Evolutionary conservation across 2,113 vertebrate species (phyloP).

Genomic region (Pseudolaguvia tuberculata): DNA sequence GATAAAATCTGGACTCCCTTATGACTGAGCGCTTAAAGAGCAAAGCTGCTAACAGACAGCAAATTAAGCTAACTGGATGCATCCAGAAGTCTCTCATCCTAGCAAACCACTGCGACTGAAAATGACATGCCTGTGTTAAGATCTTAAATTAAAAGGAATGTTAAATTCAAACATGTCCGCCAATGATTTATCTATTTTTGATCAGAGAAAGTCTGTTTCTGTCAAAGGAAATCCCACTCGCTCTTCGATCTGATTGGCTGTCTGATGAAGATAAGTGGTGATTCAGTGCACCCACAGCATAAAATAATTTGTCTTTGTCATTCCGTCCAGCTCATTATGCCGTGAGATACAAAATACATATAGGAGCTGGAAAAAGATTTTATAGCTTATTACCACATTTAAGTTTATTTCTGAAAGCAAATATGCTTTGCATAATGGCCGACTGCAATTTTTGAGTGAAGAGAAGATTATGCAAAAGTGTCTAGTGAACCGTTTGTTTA

Average conservation of each 20-base stretch:
- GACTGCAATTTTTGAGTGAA: not conserved
- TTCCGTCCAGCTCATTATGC: conserved; percentile 14
- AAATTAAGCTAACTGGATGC: conserved; percentile 5
- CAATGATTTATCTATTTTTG: conserved; percentile 30
- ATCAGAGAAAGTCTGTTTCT: conserved; percentile 23
- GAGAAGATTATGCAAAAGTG: conserved; percentile 10
- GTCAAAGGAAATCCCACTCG: conserved; percentile 7
- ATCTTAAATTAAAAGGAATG: conserved; percentile 21
- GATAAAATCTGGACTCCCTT: not conserved
- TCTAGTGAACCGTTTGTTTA: not conserved
- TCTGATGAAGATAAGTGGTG: conserved; percentile 29
- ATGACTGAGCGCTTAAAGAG: not conserved
- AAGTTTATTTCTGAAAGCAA: not conserved
- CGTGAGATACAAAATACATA: conserved; percentile 14
- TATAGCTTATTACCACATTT: not conserved
- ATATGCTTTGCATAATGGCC: conserved; percentile 9
- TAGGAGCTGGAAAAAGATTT: conserved; percentile 5
- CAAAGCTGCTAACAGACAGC: not conserved
- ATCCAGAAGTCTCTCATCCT: not conserved
- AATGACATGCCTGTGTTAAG: conserved; percentile 18
- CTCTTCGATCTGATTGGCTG: conserved; percentile 26
- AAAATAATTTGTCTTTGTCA: conserved; percentile 30
- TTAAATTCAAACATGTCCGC: conserved; percentile 11
- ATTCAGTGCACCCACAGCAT: conserved; percentile 20
- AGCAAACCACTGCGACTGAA: not conserved